These are phyloP conservation scores for Dione juno DNA, from an alignment of 2,888 invertebrate genomes.

Conservation along the genomic window DNA sequence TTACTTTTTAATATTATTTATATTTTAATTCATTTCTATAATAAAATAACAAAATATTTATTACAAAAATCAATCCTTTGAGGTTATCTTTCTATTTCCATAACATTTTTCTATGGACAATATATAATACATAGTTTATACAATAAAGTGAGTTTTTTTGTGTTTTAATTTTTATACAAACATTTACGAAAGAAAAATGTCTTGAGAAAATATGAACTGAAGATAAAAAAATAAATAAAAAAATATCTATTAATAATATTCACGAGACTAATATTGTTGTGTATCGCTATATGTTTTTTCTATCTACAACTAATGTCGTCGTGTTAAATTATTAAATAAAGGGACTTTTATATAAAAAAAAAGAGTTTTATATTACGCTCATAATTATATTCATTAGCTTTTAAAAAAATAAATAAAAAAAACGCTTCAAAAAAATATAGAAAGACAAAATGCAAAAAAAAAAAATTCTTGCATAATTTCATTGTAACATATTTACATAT, in stretches of 20 bases:
- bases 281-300: too few species aligned
- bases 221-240: too few species aligned
- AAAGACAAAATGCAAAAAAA: not conserved
- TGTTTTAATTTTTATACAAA: too few species aligned
- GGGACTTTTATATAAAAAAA: not conserved
- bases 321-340: not conserved
- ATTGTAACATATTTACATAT: conserved; percentile 8
- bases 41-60: not conserved
- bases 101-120: too few species aligned
- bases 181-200: too few species aligned
- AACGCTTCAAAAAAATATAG: too few species aligned
- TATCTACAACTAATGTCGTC: too few species aligned
- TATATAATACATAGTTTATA: too few species aligned
- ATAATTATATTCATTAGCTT: not conserved
- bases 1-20: not conserved
- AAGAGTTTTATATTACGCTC: not conserved
- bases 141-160: too few species aligned
- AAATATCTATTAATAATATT: too few species aligned
- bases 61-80: not conserved
- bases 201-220: too few species aligned
- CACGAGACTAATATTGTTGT: too few species aligned
- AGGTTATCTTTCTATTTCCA: not conserved
- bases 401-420: not conserved
- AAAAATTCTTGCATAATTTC: not conserved
- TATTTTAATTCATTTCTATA: not conserved